Evolutionary conservation across 2,888 invertebrate genomes (phyloP).

Genomic region (Patella caerulea): DNA sequence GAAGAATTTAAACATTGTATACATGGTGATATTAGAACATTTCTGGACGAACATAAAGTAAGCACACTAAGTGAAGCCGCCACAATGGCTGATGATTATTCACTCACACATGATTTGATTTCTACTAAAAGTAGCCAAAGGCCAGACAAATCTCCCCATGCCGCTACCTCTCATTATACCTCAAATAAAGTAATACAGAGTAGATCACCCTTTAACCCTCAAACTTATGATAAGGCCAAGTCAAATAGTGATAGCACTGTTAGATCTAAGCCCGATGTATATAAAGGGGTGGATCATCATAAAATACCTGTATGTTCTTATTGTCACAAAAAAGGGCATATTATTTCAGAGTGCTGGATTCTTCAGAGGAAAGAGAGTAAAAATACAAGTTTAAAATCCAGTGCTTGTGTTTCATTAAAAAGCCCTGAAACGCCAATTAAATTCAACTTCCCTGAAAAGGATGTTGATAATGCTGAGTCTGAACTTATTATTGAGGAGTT

Average conservation of each 20-base stretch:
- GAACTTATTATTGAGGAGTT: too few species aligned
- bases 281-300: neutral
- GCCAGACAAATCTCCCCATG: too few species aligned
- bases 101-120: slow-evolving; percentile 25
- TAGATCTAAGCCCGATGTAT: too few species aligned
- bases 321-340: slow-evolving; percentile 29
- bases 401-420: slow-evolving; percentile 11
- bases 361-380: slow-evolving; percentile 20
- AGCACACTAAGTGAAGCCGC: slow-evolving; percentile 23
- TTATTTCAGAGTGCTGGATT: slow-evolving; percentile 29
- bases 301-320: slow-evolving; percentile 8
- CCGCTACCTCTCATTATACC: too few species aligned
- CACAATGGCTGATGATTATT: slow-evolving; percentile 26
- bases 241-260: neutral
- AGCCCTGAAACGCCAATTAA: slow-evolving; percentile 13
- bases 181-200: too few species aligned
- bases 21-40: slow-evolving; percentile 26
- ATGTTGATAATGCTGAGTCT: too few species aligned
- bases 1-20: slow-evolving; percentile 34
- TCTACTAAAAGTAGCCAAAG: neutral
- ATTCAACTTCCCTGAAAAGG: slow-evolving; percentile 23
- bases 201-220: too few species aligned
- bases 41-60: slow-evolving; percentile 28
- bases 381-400: slow-evolving; percentile 10
- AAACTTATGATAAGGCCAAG: too few species aligned